phyloP scores from a whole-genome alignment of 2,113 vertebrate genomes.

The Natator depressus region DNA sequence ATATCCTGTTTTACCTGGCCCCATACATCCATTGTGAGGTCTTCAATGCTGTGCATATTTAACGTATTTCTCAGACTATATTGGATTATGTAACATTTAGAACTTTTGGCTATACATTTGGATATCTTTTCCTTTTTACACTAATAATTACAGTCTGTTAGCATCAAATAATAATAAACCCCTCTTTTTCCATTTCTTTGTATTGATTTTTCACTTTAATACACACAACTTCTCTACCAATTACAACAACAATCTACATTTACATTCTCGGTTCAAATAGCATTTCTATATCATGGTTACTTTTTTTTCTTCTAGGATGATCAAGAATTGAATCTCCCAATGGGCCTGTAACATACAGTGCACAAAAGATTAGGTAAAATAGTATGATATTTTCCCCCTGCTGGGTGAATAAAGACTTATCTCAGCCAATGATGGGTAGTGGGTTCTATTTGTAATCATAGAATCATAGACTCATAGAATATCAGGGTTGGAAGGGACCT shows the following conservation, averaged over 20 bases:
- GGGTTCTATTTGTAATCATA: not conserved
- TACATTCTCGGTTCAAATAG: not conserved
- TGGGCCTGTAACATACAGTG: not conserved
- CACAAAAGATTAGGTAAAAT: not conserved
- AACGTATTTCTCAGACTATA: not conserved
- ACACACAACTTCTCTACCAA: not conserved
- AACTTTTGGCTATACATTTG: not conserved
- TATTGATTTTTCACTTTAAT: not conserved
- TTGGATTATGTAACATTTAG: not conserved
- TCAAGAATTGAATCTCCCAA: not conserved
- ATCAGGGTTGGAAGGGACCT: too few relatives aligned
- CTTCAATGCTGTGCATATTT: not conserved
- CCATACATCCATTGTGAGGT: conserved; percentile 10
- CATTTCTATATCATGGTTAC: not conserved
- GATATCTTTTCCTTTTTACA: not conserved
- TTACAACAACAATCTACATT: not conserved
- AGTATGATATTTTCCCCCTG: not conserved
- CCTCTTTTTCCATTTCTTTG: not conserved
- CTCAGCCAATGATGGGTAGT: not conserved
- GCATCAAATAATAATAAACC: conserved; percentile 23
- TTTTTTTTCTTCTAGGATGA: not conserved
- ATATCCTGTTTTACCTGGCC: conserved; percentile 36
- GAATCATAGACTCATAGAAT: too few relatives aligned
- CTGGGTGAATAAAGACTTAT: not conserved
- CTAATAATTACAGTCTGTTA: not conserved